Percentiles rank a stretch among this genome's conserved stretches.
Evolutionary conservation across 2,888 invertebrate species (phyloP).

Genomic region (Tigriopus californicus): DNA sequence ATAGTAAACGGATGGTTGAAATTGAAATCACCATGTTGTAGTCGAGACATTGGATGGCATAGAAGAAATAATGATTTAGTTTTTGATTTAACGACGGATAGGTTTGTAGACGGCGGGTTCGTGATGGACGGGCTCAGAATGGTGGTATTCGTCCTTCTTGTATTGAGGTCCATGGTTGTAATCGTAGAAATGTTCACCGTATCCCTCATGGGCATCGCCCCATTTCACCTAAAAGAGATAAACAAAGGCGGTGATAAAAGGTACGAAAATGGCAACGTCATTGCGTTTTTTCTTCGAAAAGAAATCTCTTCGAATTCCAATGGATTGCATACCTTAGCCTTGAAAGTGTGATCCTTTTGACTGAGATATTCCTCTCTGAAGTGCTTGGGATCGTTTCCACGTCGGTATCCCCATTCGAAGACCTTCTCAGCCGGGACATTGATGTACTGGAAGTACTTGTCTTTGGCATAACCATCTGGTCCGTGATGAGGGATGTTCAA

Average conservation of each 20-base stretch:
- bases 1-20: too few relatives aligned
- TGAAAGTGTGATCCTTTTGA: slow-evolving; percentile 15
- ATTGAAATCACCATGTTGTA: too few relatives aligned
- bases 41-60: too few relatives aligned
- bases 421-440: slow-evolving; percentile 25
- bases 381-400: slow-evolving; percentile 23
- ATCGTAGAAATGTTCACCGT: slow-evolving; percentile 80
- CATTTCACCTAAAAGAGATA: slow-evolving; percentile 48
- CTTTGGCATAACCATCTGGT: slow-evolving; percentile 16
- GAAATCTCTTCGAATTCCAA: neutral
- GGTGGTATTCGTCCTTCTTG: neutral
- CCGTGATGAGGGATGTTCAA: slow-evolving; percentile 2
- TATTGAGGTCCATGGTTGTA: slow-evolving; percentile 40
- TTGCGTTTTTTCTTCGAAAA: neutral
- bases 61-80: too few relatives aligned
- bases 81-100: neutral
- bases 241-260: neutral
- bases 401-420: slow-evolving; percentile 26
- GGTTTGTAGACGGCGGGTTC: neutral
- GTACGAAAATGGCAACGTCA: neutral
- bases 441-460: slow-evolving; percentile 26
- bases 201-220: slow-evolving; percentile 67
- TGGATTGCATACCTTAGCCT: slow-evolving; percentile 9
- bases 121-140: neutral
- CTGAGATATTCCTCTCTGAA: slow-evolving; percentile 13